A percentile compares a stretch with the other conserved stretches of the same genome.
Conservation (phyloP, 2,113 vertebrate genomes). For the Chaenogobius annularis region DNA sequence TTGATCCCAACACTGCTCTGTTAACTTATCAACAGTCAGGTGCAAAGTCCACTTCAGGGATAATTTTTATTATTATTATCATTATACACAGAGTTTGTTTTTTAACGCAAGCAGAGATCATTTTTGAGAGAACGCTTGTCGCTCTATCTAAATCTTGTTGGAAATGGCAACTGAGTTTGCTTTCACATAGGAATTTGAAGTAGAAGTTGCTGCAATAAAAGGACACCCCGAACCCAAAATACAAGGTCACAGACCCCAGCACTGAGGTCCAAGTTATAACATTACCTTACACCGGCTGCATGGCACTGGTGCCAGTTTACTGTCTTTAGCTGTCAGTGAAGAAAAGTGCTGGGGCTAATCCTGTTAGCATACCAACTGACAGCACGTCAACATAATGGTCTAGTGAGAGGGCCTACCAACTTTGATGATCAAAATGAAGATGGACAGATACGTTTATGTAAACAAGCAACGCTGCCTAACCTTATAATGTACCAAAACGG, state of each 20-base stretch:
- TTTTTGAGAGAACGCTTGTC: too few species aligned
- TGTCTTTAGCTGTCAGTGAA: conserved; percentile 23
- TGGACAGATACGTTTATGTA: too few species aligned
- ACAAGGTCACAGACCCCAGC: conserved; percentile 41
- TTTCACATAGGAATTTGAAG: background rate
- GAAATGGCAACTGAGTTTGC: background rate
- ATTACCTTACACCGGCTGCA: background rate
- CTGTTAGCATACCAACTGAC: conserved; percentile 41
- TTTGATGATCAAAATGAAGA: background rate
- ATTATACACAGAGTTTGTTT: background rate
- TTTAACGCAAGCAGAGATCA: too few species aligned
- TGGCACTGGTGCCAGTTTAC: conserved; percentile 5
- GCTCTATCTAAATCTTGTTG: background rate
- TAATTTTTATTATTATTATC: background rate
- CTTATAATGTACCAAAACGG: background rate
- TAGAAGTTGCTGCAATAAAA: background rate
- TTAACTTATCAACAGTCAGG: conserved; percentile 8
- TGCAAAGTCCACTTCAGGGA: conserved; percentile 39
- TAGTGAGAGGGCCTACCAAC: background rate
- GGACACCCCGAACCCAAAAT: background rate
- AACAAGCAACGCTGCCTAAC: background rate
- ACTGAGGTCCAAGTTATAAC: conserved; percentile 7
- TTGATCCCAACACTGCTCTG: conserved; percentile 21
- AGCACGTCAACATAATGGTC: conserved; percentile 8
- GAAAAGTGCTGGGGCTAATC: conserved; percentile 7